Conservation (phyloP, 1,140 invertebrate genomes). For the Onthophagus taurus region DNA sequence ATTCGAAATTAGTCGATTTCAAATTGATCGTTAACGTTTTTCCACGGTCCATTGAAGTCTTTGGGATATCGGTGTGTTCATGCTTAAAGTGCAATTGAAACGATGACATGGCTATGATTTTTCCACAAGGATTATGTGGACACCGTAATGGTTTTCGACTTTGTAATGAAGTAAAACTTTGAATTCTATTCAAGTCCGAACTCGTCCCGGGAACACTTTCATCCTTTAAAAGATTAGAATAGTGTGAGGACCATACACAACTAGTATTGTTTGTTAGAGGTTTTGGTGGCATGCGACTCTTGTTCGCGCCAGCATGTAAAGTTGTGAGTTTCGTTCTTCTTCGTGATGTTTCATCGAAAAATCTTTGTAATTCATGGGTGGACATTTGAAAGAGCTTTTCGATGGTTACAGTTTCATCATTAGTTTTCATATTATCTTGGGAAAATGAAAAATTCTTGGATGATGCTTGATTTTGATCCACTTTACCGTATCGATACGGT, state of each 20-base stretch:
- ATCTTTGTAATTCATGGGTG: conserved; percentile 15
- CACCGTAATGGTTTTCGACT: conserved; percentile 30
- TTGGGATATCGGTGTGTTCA: conserved; percentile 27
- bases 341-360: conserved; percentile 13
- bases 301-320: conserved; percentile 7
- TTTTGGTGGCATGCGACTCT: neutral
- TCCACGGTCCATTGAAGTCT: conserved; percentile 21
- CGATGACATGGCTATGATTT: conserved; percentile 30
- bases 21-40: conserved; percentile 23
- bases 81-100: conserved; percentile 31
- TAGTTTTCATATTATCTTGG: conserved; percentile 1
- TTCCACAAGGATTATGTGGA: conserved; percentile 29
- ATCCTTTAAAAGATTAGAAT: neutral
- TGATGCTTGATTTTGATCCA: conserved; percentile 8
- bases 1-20: conserved; percentile 20
- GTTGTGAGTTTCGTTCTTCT: conserved; percentile 15
- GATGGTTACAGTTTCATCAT: conserved; percentile 17
- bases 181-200: conserved; percentile 5
- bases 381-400: conserved; percentile 25
- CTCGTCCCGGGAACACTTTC: neutral
- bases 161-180: conserved; percentile 8
- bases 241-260: conserved; percentile 4
- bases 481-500: conserved; percentile 21
- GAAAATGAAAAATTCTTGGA: conserved; percentile 9
- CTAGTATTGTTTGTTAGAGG: conserved; percentile 3